Conservation (phyloP, 2,797 vertebrate genomes). For the Arnoldichthys spilopterus region DNA sequence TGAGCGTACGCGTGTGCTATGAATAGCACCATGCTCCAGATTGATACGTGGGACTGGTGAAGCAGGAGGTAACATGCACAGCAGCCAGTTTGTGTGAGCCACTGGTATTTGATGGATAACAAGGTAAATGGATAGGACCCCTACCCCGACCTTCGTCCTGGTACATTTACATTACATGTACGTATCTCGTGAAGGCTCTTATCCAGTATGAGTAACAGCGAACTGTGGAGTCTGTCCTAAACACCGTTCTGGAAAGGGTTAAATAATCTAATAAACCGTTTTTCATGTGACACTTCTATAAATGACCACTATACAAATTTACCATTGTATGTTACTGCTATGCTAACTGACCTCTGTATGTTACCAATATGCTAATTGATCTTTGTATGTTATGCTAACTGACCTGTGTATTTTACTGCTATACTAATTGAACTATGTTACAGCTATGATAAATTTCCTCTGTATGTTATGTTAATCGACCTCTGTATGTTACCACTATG, state of each 20-base stretch:
- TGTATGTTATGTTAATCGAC: not conserved
- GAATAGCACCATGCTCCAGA: slow-evolving; percentile 1
- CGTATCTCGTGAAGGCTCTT: no score
- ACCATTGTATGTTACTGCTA: not conserved
- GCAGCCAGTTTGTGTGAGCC: not conserved
- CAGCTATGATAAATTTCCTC: not conserved
- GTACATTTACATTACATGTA: not conserved
- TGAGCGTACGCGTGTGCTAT: not conserved
- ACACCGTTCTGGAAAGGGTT: no score
- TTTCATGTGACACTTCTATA: not conserved
- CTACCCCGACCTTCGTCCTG: not conserved
- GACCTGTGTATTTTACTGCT: no score
- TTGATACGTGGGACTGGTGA: not conserved
- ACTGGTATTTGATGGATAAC: slow-evolving; percentile 34
- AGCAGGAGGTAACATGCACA: not conserved
- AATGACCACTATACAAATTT: not conserved
- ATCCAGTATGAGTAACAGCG: no score
- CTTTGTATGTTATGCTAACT: not conserved
- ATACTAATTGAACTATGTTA: no score
- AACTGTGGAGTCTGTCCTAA: no score
- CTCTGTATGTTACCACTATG: not conserved
- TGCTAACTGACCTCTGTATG: not conserved
- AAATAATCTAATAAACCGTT: no score
- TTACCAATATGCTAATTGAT: not conserved
- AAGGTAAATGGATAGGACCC: slow-evolving; percentile 29